phyloP scores from a whole-genome alignment of 2,113 vertebrate species.

The Rhinichthys klamathensis region DNA sequence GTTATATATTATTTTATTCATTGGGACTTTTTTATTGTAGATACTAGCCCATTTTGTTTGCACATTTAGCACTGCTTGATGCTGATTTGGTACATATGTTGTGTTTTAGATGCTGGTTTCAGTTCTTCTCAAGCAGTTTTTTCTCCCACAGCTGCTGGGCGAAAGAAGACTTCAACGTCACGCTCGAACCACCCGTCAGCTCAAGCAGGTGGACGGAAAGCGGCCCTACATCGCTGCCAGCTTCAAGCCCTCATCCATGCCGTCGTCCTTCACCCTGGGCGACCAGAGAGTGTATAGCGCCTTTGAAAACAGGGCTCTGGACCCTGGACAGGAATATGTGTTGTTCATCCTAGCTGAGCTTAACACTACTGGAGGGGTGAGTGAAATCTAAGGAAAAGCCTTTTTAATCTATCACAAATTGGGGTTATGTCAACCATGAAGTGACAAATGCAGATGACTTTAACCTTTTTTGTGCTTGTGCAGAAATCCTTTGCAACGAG shows the following conservation, averaged over 20 bases:
- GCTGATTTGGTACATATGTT: neutral
- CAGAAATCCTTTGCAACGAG: slow-evolving; percentile 92
- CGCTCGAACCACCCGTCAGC: slow-evolving; percentile 83
- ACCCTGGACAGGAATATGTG: slow-evolving; percentile 88
- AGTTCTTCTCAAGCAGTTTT: neutral
- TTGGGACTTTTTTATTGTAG: slow-evolving; percentile 10
- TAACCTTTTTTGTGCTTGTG: slow-evolving; percentile 16
- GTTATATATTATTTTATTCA: slow-evolving; percentile 6
- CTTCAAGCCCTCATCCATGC: slow-evolving; percentile 81
- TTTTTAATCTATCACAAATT: neutral
- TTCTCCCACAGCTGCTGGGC: slow-evolving; percentile 79
- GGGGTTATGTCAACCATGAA: no score
- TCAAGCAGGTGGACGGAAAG: slow-evolving; percentile 84
- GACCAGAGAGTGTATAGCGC: slow-evolving; percentile 87
- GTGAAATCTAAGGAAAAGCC: slow-evolving; percentile 53
- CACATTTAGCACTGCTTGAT: neutral
- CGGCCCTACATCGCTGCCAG: slow-evolving; percentile 92
- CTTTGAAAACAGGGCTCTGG: slow-evolving; percentile 90
- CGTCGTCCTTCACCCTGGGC: slow-evolving; percentile 84
- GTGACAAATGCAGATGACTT: neutral
- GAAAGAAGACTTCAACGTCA: slow-evolving; percentile 80
- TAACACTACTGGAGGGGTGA: slow-evolving; percentile 83
- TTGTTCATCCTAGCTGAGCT: slow-evolving; percentile 92
- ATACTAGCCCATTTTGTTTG: neutral
- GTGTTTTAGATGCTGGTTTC: neutral